Percentiles rank a stretch among this genome's conserved stretches.
Conservation (phyloP, 2,113 vertebrate species). For the Nothocercus julius region DNA sequence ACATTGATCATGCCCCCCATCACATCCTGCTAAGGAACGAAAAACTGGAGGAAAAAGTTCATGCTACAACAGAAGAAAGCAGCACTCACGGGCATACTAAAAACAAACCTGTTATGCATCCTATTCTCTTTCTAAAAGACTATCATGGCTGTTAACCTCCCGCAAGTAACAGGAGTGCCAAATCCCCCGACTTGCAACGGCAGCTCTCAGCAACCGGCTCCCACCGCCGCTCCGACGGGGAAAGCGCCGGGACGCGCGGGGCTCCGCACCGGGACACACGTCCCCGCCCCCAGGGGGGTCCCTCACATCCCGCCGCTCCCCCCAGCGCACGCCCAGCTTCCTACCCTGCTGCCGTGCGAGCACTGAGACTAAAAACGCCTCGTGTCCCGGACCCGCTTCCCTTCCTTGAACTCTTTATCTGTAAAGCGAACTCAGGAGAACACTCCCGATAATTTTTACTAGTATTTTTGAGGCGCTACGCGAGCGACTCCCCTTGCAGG, state of each 20-base stretch:
- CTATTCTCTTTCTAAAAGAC: rapidly evolving
- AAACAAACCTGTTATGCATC: rapidly evolving
- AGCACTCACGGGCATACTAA: background rate
- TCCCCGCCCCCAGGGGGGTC: rapidly evolving
- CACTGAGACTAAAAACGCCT: background rate
- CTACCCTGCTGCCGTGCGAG: background rate
- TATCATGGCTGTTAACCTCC: background rate
- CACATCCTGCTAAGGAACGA: background rate
- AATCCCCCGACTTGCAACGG: rapidly evolving
- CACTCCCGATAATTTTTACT: background rate
- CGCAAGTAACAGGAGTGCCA: background rate
- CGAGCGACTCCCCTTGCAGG: background rate
- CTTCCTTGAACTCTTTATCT: background rate
- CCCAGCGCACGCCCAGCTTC: background rate
- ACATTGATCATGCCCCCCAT: too few relatives aligned
- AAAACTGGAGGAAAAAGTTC: background rate
- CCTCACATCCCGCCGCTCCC: background rate
- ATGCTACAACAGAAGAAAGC: background rate
- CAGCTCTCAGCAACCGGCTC: too few relatives aligned
- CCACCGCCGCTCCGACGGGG: rapidly evolving
- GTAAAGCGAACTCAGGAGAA: background rate
- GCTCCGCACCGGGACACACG: too few relatives aligned
- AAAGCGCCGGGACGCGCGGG: too few relatives aligned
- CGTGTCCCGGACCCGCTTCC: background rate
- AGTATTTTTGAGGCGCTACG: too few relatives aligned